Conservation (phyloP, 2,888 invertebrate species). For the Tryphoninae sp. region DNA sequence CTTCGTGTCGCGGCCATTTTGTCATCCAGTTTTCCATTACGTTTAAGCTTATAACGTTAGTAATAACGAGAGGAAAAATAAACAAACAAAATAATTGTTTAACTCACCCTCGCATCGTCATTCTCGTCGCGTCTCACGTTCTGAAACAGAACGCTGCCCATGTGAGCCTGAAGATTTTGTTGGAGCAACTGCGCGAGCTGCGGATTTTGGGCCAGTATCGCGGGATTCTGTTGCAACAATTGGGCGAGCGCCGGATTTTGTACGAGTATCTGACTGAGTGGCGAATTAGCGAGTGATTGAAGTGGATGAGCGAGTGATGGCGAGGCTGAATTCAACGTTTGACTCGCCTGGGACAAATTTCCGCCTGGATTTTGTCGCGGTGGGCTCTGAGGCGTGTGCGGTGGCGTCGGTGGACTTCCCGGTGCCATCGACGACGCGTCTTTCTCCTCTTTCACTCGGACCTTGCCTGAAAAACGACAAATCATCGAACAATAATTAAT, state of each 20-base stretch:
- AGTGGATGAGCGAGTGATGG: constrained; percentile 67
- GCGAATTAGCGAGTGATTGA: constrained; percentile 72
- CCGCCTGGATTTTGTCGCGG: constrained; percentile 75
- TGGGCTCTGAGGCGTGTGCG: constrained; percentile 80
- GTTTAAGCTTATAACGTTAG: too few species aligned
- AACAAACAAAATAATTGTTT: constrained; percentile 5
- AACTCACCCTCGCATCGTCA: constrained; percentile 78
- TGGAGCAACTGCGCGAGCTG: constrained; percentile 79
- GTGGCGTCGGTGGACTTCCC: constrained; percentile 80
- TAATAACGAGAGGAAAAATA: constrained; percentile 9
- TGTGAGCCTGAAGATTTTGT: constrained; percentile 79
- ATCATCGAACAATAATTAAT: not conserved
- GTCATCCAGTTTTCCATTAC: too few species aligned
- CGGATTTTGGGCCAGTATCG: constrained; percentile 78
- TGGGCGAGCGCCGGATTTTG: constrained; percentile 79
- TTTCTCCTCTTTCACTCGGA: constrained; percentile 78
- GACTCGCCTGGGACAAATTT: constrained; percentile 74
- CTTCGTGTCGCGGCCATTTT: not conserved
- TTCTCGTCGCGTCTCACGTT: constrained; percentile 73
- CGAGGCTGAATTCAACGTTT: constrained; percentile 72
- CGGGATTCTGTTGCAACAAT: constrained; percentile 78
- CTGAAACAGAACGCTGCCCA: constrained; percentile 77
- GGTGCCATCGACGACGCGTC: constrained; percentile 79
- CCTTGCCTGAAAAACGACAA: constrained; percentile 72
- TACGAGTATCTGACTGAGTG: constrained; percentile 77